phyloP scores from a whole-genome alignment of 2,797 vertebrate species.

The Megaceryle alcyon region DNA sequence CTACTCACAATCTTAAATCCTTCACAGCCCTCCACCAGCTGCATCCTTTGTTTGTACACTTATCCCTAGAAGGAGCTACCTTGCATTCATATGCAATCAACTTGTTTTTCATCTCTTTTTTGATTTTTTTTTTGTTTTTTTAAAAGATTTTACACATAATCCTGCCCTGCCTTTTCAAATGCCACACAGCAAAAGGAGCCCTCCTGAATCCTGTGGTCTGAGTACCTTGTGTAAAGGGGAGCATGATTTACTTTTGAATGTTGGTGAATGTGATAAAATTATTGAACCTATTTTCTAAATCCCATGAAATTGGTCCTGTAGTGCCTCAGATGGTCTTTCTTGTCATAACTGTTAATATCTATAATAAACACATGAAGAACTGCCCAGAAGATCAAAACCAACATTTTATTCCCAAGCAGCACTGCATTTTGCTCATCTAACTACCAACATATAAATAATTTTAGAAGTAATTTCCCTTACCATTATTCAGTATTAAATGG shows the following conservation, averaged over 20 bases:
- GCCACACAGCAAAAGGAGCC: neutral
- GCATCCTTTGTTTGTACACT: neutral
- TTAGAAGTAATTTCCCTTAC: neutral
- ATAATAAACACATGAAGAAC: neutral
- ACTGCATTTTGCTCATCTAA: neutral
- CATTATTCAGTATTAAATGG: neutral
- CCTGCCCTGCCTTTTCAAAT: neutral
- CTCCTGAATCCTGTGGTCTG: neutral
- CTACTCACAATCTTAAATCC: neutral
- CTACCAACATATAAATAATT: neutral
- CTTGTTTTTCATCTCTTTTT: neutral
- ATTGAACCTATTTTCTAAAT: neutral
- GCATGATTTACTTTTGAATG: neutral
- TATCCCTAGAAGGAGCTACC: neutral
- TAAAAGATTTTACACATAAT: neutral
- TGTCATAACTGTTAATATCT: neutral
- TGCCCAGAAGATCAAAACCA: neutral
- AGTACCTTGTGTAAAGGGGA: neutral
- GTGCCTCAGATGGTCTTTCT: neutral
- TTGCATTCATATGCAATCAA: neutral
- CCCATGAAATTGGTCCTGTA: neutral
- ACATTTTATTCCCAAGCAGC: neutral
- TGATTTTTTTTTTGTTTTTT: neutral
- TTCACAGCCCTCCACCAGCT: fast-evolving
- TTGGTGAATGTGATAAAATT: neutral